Evolutionary conservation across 2,113 vertebrate genomes (phyloP), one percentile per base, ranked within the genome.

Genomic region (Cynoglossus semilaevis): DNA sequence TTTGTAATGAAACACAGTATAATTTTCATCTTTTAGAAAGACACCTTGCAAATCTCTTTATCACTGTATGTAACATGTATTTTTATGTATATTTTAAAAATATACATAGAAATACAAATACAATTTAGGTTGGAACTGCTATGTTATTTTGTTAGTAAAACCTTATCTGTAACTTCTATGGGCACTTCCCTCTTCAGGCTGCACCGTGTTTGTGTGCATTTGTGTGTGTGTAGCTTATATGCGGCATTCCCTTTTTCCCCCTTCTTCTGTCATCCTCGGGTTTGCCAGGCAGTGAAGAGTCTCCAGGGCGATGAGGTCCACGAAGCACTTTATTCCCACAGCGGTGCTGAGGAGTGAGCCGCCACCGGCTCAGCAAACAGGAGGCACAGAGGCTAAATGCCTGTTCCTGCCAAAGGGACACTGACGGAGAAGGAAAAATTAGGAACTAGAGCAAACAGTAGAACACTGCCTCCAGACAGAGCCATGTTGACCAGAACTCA

Each of bases 311-410:
- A 66, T 64, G 41, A 60, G 63, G 77, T 77, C 58, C 66, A 40
- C 1, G 3, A 56, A 51, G 58, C 35, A 61, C 72, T 63, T 72
- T 68, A 74, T 79, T 75, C 73, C 76, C 66, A 47, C 58, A 63
- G 72, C 72, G 45, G 55, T 41, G 15, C 35, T 66, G 59, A 15
- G 0, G 74, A 76, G 60, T 46, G 44, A 74, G 66, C 78, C 72
- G 72, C 79, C 83, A 78, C 60, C 22, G 71, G 54, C 69, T 78
- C 65, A 42, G 73, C 68, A 81, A 85, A 80, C 80, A 80, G 58
- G 52, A 82, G 79, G 41, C 60, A 58, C 58, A 67, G 63, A 78
- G 70, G 77, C 77, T 79, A 81, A 86, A 86, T 34, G 67, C 53
- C 59, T 68, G 72, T 74, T 76, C 42, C 67, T 70, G 62, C 74